These are phyloP conservation scores for Lycodopsis pacificus DNA, from an alignment of 2,797 vertebrate genomes.

Conservation along the genomic window DNA sequence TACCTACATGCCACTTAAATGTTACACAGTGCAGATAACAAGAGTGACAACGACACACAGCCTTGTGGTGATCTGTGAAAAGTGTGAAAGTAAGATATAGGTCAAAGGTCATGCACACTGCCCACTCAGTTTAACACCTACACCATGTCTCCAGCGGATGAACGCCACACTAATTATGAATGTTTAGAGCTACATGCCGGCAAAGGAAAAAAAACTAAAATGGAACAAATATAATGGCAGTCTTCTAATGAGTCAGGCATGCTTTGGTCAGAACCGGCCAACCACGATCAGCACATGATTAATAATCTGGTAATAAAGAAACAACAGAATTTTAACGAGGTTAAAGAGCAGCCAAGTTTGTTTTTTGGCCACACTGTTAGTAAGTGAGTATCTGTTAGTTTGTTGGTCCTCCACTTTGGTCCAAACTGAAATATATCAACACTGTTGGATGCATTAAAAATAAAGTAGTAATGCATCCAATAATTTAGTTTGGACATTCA, in stretches of 20 bases:
- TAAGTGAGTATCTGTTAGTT: neutral
- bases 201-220: neutral
- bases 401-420: neutral
- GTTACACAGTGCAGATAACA: constrained; percentile 41
- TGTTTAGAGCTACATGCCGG: neutral
- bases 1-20: constrained; percentile 44
- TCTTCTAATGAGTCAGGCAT: neutral
- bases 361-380: neutral
- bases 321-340: neutral
- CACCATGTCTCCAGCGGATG: constrained; percentile 6
- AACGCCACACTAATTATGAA: constrained; percentile 11
- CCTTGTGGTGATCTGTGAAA: constrained; percentile 43
- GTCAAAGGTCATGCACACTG: constrained; percentile 16
- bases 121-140: constrained; percentile 27
- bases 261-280: neutral
- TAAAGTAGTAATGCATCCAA: neutral
- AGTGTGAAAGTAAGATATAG: constrained; percentile 25
- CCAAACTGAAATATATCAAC: constrained; percentile 2
- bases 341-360: neutral
- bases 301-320: neutral
- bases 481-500: neutral
- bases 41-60: constrained; percentile 44
- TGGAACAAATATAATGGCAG: neutral
- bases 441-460: neutral
- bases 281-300: constrained; percentile 1